Base-by-base conservation (phyloP, 2,797 vertebrate genomes). In the Sebastes ruberrimus region DNA sequence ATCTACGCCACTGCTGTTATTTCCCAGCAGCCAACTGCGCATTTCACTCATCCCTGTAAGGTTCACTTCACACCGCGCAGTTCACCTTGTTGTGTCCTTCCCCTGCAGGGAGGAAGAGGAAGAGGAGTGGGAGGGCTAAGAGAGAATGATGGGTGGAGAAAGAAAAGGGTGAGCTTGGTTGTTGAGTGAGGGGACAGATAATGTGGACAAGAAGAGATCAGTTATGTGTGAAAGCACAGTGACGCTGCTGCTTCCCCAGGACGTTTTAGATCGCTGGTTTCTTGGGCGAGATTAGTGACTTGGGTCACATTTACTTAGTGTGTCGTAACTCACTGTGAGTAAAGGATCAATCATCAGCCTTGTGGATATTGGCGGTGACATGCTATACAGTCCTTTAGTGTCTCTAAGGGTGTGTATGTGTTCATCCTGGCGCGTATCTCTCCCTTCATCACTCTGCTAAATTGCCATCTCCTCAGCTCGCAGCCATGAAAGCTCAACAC, bases 71-170 rank as follows among this genome's bases (percentile, higher is more conserved):
- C 77, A 6, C 75, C 57, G 76, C 75, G 70, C 66, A 3, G 14
- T 61, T 93, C 87, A 84, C 90, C 83, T 93, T 92, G 85, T 67
- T 6, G 20, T 57, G 81, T 89, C 87, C 82, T 90, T 88, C 66
- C 70, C 64, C 84, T 78, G 74, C 71, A 72, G 70, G 72, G 32
- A 78, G 56, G 33, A 71, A 35, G 28, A 60, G n/a, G 32, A 70
- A 38, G 27, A 59, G 23, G 28, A 71, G 62, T 6, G 33, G 56
- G 72, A 69, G 30, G 7, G 27, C 52, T 8, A 14, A 71, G 23
- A 61, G 16, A 35, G 55, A 28, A 25, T 20, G 82, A 66, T 18
- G 60, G 38, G 38, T 68, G 27, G 33, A 55, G 60, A 52, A 23
- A 42, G 22, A 38, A 30, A 75, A 62, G 38, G 35, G 1, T 27